Percentiles rank a stretch among this genome's conserved stretches.
phyloP scores from a whole-genome alignment of 2,888 invertebrate species.

The Uloborus plumipes region DNA sequence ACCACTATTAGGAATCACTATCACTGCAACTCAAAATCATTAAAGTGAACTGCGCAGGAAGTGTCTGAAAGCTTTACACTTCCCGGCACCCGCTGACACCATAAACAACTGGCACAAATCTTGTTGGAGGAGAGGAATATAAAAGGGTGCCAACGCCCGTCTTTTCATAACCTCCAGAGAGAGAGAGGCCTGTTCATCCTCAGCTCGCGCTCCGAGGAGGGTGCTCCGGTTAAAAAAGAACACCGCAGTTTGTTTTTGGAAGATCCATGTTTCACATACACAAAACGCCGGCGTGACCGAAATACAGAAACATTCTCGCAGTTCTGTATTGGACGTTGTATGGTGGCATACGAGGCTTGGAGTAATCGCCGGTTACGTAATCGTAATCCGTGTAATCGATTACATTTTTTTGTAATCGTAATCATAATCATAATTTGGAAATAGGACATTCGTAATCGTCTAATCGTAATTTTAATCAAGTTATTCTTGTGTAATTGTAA shows the following conservation, averaged over 20 bases:
- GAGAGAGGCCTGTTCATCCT: constrained; percentile 1
- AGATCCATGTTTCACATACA: constrained; percentile 16
- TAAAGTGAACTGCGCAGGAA: background rate
- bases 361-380: too few species aligned
- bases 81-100: background rate
- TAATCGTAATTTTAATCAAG: too few species aligned
- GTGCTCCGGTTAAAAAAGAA: background rate
- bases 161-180: too few species aligned
- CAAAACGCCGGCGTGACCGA: background rate
- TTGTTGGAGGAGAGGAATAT: background rate
- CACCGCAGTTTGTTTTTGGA: constrained; percentile 38
- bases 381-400: too few species aligned
- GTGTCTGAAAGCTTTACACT: constrained; percentile 1
- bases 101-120: background rate
- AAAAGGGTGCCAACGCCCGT: background rate
- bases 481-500: too few species aligned
- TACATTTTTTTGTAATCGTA: too few species aligned
- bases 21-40: background rate
- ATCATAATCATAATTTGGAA: too few species aligned
- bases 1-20: too few species aligned
- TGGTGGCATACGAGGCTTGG: too few species aligned
- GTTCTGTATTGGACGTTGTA: too few species aligned
- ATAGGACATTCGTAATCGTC: too few species aligned
- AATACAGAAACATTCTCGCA: too few species aligned
- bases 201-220: constrained; percentile 16